phyloP scores from a whole-genome alignment of 2,113 vertebrate genomes.

The Sander vitreus region DNA sequence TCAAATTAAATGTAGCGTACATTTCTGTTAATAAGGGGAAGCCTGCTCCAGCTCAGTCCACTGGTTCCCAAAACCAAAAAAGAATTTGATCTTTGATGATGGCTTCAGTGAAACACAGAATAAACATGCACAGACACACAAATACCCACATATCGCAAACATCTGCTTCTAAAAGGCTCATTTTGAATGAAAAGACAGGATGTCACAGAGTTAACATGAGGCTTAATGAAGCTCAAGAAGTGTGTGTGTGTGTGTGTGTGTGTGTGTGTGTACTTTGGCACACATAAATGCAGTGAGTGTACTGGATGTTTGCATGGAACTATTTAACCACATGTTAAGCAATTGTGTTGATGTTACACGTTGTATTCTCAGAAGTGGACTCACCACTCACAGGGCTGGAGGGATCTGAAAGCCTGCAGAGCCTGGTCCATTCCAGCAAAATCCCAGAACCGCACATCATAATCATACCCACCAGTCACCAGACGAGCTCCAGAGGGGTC shows the following conservation, averaged over 20 bases:
- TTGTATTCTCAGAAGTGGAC: constrained; percentile 58
- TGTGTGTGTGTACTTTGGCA: constrained; percentile 31
- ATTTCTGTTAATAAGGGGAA: constrained; percentile 67
- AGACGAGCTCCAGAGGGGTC: constrained; percentile 97
- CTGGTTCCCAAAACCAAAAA: constrained; percentile 77
- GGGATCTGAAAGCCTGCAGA: constrained; percentile 93
- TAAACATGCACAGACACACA: constrained; percentile 67
- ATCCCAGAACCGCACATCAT: constrained; percentile 96
- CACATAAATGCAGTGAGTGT: constrained; percentile 29
- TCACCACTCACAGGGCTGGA: constrained; percentile 97
- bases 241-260: constrained; percentile 30
- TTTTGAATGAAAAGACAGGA: constrained; percentile 71
- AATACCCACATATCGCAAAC: constrained; percentile 60
- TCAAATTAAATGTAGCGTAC: constrained; percentile 80
- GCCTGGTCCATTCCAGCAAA: constrained; percentile 98
- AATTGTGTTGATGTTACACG: constrained; percentile 61
- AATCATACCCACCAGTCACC: constrained; percentile 95
- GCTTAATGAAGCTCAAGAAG: constrained; percentile 57
- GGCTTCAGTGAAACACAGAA: constrained; percentile 51
- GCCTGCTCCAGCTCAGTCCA: constrained; percentile 71
- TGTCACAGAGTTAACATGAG: constrained; percentile 59
- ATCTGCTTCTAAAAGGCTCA: constrained; percentile 71
- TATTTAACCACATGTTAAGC: constrained; percentile 58
- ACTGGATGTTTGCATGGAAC: constrained; percentile 54
- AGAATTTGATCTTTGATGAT: constrained; percentile 66